Evolutionary conservation across 2,888 invertebrate genomes (phyloP).

Genomic region (Nowickia ferox): DNA sequence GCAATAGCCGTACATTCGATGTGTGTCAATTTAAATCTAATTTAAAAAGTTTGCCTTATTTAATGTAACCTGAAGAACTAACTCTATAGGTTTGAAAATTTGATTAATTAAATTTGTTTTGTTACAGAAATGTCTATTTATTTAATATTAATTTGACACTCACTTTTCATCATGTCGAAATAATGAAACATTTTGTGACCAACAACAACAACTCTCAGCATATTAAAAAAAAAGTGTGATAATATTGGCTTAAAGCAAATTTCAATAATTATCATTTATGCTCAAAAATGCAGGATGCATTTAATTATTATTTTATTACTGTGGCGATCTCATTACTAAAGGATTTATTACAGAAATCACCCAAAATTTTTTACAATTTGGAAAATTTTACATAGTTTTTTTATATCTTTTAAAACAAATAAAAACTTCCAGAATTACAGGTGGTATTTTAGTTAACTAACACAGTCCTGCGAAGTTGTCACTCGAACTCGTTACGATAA

Average conservation of each 20-base stretch:
- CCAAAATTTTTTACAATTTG: too few relatives aligned
- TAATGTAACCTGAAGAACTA: background rate
- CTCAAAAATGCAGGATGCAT: background rate
- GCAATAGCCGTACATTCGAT: too few relatives aligned
- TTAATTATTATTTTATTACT: background rate
- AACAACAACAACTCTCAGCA: slow-evolving; percentile 4
- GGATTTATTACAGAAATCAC: too few relatives aligned
- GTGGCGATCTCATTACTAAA: too few relatives aligned
- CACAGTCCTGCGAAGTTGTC: too few relatives aligned
- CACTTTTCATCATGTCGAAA: slow-evolving; percentile 43
- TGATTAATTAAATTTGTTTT: background rate
- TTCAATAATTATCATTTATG: background rate
- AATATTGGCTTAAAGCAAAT: slow-evolving; percentile 6
- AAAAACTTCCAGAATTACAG: too few relatives aligned
- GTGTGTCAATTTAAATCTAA: too few relatives aligned
- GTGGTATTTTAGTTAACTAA: too few relatives aligned
- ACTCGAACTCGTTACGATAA: too few relatives aligned
- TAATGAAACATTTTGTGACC: slow-evolving; percentile 4
- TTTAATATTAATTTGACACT: slow-evolving; percentile 10
- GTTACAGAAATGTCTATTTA: slow-evolving; percentile 2
- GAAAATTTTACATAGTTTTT: too few relatives aligned
- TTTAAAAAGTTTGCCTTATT: slow-evolving; percentile 21
- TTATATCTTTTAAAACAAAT: too few relatives aligned
- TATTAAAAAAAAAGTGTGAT: slow-evolving; percentile 8
- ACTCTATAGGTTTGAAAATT: background rate